A percentile compares a stretch with the other conserved stretches of the same genome.
These are phyloP conservation scores for Caenorhabditis sulstoni DNA, from an alignment of 2,888 invertebrate genomes.

Conservation along the genomic window DNA sequence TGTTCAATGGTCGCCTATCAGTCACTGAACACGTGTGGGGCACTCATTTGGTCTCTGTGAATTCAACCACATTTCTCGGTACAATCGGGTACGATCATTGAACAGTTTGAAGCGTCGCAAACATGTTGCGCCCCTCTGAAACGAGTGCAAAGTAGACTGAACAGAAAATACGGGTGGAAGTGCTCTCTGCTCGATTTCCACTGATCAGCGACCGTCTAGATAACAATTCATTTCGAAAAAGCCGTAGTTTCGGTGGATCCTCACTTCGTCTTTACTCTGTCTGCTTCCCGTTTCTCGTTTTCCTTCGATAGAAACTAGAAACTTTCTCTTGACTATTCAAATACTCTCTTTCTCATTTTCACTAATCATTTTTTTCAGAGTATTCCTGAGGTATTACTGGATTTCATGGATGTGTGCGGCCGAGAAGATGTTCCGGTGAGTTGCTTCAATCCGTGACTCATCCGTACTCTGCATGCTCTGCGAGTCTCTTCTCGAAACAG, in stretches of 20 bases:
- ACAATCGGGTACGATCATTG: constrained; percentile 51
- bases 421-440: too few species aligned
- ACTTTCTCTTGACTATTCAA: too few species aligned
- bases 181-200: constrained; percentile 2
- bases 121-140: constrained; percentile 5
- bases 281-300: too few species aligned
- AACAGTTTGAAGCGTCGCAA: constrained; percentile 51
- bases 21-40: constrained; percentile 39
- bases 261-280: too few species aligned
- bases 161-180: constrained; percentile 41
- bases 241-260: neutral
- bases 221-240: neutral
- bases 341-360: too few species aligned
- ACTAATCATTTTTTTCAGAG: too few species aligned
- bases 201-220: neutral
- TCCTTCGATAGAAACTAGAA: too few species aligned
- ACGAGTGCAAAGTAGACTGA: constrained; percentile 12
- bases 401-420: too few species aligned
- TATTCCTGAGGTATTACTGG: too few species aligned
- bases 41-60: constrained; percentile 25
- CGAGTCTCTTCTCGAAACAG: neutral
- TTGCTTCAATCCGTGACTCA: neutral
- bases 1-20: constrained; percentile 48
- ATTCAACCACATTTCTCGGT: constrained; percentile 18
- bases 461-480: constrained; percentile 4